Base-by-base conservation (phyloP, 2,113 vertebrate genomes). In the Drymodes brunneopygia region DNA sequence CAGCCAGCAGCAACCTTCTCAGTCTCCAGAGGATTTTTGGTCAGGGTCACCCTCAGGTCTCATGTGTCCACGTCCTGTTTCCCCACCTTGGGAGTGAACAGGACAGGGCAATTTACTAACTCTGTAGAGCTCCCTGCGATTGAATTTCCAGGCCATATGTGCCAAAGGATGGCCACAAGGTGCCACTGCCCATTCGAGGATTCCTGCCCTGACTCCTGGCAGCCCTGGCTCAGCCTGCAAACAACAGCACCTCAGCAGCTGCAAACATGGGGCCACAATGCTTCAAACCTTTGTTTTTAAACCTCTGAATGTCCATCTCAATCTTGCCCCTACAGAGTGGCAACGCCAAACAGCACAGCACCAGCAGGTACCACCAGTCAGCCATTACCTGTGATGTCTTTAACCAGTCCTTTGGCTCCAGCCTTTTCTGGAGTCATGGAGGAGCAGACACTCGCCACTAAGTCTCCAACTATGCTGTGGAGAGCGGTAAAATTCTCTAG, bases 331-430 rank as follows among this genome's bases (percentile, higher is more conserved):
- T 94, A 16, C 82, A 38, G 69, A 93, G 15, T 69, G 84, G 64
- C 73, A 86, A 53, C 0, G 33, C 64, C 86, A 36, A 88, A 93
- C 61, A 79, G 75, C 21, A 4, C 72, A 93, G 85, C 4, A n/a
- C 90, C 86, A 96, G 96, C 96, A 31, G 85, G 78, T 51, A 87
- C 96, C 94, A 90, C 95, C 89, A 86, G 57, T 57, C 92, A 93
- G 96, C 97, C 81, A 71, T 99, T 99, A 99, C 99, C 98, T 99
- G 98, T 98, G 97, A 98, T 94, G 98, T 98, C 98, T 98, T 98
- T 98, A 97, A 97, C 91, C 97, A 97, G 96, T 92, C 96, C 98
- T 96, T 90, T 96, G 95, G 97, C 98, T 87, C 98, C 98, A 93
- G 98, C 96, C 96, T 97, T 91, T 62, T 95, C 97, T 96, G 95